Percentiles rank a stretch among this genome's conserved stretches.
phyloP scores from a whole-genome alignment of 2,113 vertebrate species.

The Neoarius graeffei region DNA sequence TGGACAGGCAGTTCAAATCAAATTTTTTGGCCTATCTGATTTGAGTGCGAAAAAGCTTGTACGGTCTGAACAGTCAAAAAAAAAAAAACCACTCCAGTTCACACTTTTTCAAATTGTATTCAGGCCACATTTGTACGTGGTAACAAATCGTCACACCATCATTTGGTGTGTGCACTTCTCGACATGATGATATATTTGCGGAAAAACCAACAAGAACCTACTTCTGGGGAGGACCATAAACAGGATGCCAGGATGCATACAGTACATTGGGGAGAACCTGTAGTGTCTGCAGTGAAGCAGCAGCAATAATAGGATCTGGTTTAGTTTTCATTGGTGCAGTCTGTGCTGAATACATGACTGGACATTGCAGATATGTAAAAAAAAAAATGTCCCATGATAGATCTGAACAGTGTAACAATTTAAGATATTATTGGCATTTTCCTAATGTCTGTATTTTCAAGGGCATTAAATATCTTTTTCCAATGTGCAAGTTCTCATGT shows the following conservation, averaged over 20 bases:
- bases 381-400: neutral
- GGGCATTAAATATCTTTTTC: neutral
- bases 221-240: neutral
- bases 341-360: neutral
- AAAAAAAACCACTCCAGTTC: neutral
- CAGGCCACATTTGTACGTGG: neutral
- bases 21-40: neutral
- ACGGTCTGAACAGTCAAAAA: neutral
- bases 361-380: neutral
- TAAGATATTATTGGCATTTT: neutral
- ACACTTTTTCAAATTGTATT: neutral
- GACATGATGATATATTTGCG: neutral
- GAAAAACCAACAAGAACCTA: neutral
- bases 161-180: neutral
- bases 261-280: neutral
- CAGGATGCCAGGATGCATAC: neutral
- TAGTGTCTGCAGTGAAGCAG: neutral
- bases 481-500: neutral
- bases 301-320: neutral
- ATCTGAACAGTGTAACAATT: neutral
- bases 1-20: neutral
- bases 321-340: neutral
- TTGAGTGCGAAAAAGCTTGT: neutral
- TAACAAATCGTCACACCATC: neutral
- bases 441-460: neutral